Percentiles rank a stretch among this genome's conserved stretches.
Evolutionary conservation across 2,113 vertebrate genomes (phyloP).

Genomic region (Circaetus gallicus): DNA sequence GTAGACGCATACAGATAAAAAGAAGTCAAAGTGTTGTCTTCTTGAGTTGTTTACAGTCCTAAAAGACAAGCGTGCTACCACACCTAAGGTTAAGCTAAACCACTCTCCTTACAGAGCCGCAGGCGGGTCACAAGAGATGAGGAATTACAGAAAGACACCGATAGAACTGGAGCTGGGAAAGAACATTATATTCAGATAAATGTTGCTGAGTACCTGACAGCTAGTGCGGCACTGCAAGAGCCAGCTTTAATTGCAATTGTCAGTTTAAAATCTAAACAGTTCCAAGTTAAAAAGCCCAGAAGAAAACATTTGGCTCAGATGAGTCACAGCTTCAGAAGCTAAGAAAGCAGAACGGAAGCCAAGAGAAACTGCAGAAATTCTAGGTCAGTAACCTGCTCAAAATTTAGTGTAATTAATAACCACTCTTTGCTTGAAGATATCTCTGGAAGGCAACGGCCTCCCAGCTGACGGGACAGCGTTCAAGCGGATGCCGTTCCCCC

Average conservation of each 20-base stretch:
- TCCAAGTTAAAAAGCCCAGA: neutral
- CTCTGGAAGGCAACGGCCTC: neutral
- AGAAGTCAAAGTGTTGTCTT: neutral
- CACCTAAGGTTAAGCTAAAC: accelerated
- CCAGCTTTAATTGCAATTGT: neutral
- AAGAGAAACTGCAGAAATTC: neutral
- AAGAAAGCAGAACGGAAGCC: neutral
- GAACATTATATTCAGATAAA: accelerated
- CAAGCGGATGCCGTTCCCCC: neutral
- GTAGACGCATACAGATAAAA: accelerated
- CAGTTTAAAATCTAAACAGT: neutral
- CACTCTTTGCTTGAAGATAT: accelerated
- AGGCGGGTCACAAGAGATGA: accelerated
- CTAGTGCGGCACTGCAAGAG: accelerated
- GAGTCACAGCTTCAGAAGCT: neutral
- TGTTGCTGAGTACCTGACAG: neutral
- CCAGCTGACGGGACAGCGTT: accelerated
- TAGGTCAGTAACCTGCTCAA: neutral
- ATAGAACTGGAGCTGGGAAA: neutral
- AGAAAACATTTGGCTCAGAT: neutral
- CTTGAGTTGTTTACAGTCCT: accelerated
- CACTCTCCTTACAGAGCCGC: neutral
- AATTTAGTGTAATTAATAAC: accelerated
- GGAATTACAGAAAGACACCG: accelerated
- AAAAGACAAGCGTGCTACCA: neutral